A percentile compares a stretch with the other conserved stretches of the same genome.
Conservation (phyloP, 1,140 invertebrate genomes). For the Zaprionus capensis region DNA sequence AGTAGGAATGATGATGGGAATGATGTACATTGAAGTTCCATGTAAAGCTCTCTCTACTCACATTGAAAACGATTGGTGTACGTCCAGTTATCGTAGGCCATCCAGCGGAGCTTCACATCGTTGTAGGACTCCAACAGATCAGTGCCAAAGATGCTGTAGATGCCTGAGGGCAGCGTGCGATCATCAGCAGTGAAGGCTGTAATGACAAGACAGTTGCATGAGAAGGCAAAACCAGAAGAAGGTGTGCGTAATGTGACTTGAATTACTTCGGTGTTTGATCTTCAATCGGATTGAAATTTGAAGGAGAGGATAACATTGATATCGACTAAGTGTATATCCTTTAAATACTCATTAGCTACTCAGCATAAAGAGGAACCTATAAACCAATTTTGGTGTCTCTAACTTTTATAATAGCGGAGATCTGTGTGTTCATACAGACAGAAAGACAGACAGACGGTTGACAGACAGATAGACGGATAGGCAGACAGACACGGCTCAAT, state of each 20-base stretch:
- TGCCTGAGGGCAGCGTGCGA: conserved; percentile 90
- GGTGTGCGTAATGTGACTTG: no score
- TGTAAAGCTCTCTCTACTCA: conserved; percentile 28
- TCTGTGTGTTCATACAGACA: no score
- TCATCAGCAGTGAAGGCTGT: conserved; percentile 72
- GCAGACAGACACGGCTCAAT: no score
- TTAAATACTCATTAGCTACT: no score
- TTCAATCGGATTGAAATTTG: no score
- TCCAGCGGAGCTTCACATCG: conserved; percentile 92
- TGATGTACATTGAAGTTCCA: background rate
- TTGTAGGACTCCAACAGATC: conserved; percentile 91
- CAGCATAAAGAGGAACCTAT: rapidly evolving
- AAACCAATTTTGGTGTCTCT: no score
- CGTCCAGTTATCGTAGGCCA: conserved; percentile 91
- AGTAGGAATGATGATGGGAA: background rate
- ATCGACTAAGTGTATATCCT: no score
- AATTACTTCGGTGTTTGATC: no score
- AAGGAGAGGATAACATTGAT: no score
- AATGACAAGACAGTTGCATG: background rate
- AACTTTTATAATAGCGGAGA: no score
- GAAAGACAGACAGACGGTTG: no score
- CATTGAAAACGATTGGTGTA: conserved; percentile 87
- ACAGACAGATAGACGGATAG: no score
- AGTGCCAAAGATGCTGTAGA: conserved; percentile 89
- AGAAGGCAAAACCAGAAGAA: background rate